Conservation (phyloP, 2,888 invertebrate genomes). For the Drosophila birchii region DNA sequence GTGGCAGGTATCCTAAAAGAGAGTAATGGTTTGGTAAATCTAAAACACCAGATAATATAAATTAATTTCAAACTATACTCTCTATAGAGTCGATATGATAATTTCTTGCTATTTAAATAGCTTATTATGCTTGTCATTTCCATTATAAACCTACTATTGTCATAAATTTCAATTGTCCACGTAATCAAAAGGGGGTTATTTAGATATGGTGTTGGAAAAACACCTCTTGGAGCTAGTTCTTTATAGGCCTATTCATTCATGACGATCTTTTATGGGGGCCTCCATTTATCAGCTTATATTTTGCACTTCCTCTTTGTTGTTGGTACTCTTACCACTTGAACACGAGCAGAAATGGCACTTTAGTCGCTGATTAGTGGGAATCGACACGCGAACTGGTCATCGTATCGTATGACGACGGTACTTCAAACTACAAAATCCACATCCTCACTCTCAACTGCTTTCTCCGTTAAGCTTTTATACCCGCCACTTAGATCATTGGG, state of each 20-base stretch:
- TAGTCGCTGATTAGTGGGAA: conserved; percentile 8
- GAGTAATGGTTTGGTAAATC: not conserved
- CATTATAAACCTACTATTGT: conserved; percentile 2
- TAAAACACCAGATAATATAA: not conserved
- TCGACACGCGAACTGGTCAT: conserved; percentile 29
- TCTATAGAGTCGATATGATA: not conserved
- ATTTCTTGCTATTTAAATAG: not conserved
- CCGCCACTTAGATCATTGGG: conserved; percentile 10
- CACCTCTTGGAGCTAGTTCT: conserved; percentile 14
- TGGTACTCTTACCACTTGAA: conserved; percentile 27
- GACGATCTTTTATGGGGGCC: conserved; percentile 16
- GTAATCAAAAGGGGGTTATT: conserved; percentile 24
- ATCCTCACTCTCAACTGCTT: not conserved
- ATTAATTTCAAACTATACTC: not conserved
- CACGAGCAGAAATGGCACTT: conserved; percentile 27
- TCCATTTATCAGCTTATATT: conserved; percentile 20
- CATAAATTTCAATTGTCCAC: conserved; percentile 8
- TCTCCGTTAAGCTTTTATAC: not conserved
- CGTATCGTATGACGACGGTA: conserved; percentile 19
- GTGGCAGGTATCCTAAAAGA: not conserved
- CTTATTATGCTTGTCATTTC: not conserved
- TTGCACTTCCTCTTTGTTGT: conserved; percentile 37
- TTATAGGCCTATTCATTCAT: conserved; percentile 26
- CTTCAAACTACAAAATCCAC: not conserved
- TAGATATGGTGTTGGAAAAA: conserved; percentile 26